Conservation (phyloP, 2,797 vertebrate species). For the Anabas testudineus region DNA sequence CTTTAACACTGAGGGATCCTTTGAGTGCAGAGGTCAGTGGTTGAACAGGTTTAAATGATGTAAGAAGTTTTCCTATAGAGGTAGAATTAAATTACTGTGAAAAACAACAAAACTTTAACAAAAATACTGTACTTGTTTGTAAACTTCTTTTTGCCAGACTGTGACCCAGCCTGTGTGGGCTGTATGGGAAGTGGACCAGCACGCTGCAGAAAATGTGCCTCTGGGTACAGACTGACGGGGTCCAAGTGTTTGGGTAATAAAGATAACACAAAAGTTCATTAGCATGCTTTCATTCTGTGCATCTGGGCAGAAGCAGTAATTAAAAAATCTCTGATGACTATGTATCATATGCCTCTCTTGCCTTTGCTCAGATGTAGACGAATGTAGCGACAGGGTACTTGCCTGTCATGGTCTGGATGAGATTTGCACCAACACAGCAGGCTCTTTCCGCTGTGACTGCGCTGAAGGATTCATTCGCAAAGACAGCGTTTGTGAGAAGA, state of each 20-base stretch:
- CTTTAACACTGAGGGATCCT: constrained; percentile 93
- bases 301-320: not conserved
- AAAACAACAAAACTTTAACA: not conserved
- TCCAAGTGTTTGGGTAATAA: constrained; percentile 91
- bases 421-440: constrained; percentile 90
- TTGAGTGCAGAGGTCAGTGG: constrained; percentile 90
- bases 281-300: not conserved
- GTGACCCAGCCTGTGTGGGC: constrained; percentile 90
- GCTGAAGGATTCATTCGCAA: constrained; percentile 83
- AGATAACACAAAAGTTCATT: not conserved
- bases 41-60: not conserved
- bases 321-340: not conserved
- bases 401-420: constrained; percentile 88
- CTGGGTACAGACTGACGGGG: constrained; percentile 89
- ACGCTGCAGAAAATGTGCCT: constrained; percentile 93
- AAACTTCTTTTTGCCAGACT: constrained; percentile 80
- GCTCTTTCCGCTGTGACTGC: constrained; percentile 90
- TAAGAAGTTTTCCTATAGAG: not conserved
- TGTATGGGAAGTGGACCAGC: constrained; percentile 93
- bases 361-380: constrained; percentile 85
- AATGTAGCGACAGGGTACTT: constrained; percentile 86
- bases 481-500: constrained; percentile 84
- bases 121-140: not conserved
- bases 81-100: not conserved
- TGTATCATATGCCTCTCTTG: not conserved